Base-by-base conservation (phyloP, 2,113 vertebrate genomes). In the Dascyllus trimaculatus region DNA sequence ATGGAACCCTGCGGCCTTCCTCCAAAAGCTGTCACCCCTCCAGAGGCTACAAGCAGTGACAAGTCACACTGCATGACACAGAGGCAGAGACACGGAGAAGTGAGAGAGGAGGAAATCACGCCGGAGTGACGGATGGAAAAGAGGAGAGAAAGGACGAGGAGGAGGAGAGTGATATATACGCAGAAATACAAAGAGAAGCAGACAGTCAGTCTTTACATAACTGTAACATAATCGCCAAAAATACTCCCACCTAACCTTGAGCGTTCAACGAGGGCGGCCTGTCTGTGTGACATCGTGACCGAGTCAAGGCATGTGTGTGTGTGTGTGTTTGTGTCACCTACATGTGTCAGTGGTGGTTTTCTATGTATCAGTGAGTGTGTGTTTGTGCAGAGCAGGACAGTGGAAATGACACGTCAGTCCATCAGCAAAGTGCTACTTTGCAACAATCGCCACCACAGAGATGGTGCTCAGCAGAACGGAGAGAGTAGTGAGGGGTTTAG, bases 361-460 rank as follows among this genome's bases (percentile, higher is more conserved):
- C 22, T 29, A 22, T 63, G 64, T 70, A 17, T 21, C 54, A 59
- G 22, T 56, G 70, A 25, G 48, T 45, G 38, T 45, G 38, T 38
- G 51, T 58, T 51, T 54, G 51, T 38, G 57, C 69, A 11, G 22
- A 22, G 63, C 29, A 56, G 40, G 48, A 64, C 68, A 63, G 56
- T 53, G 68, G 77, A 81, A 88, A 80, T 56, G 49, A 86, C 73
- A 72, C 52, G 46, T 73, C 79, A 80, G 56, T 63, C 81, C 57
- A 74, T 75, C 84, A 88, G 71, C 70, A 60, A 78, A 88, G 81
- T 66, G 84, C 71, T 69, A 71, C 76, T 84, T 83, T 71, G 77
- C 51, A 82, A 66, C 73, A 72, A 60, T 69, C 76, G 52, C 67
- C 65, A 57, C 32, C 59, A 58, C 89, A 82, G 57, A 57, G 57